Conservation (phyloP, 1,140 invertebrate species). For the Portunus trituberculatus region DNA sequence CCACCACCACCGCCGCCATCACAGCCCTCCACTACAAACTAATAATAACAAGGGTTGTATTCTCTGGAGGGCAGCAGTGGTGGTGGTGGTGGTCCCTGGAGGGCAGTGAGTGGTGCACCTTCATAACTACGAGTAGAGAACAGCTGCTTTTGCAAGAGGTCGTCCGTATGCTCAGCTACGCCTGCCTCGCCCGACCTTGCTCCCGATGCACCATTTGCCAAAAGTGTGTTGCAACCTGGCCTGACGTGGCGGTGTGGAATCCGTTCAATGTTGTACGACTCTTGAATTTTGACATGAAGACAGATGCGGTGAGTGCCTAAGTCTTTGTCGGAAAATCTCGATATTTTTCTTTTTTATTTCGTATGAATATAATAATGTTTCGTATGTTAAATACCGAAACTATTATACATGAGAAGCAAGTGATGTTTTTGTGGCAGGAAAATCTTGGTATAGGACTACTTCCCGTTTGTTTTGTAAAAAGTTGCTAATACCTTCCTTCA, state of each 20-base stretch:
- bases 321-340: no score
- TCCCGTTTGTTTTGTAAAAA: no score
- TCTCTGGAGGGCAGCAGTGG: neutral
- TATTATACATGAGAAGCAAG: no score
- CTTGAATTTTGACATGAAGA: neutral
- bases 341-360: no score
- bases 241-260: neutral
- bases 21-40: no score
- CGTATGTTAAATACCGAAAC: no score
- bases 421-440: no score
- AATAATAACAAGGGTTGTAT: no score
- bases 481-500: no score
- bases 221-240: constrained; percentile 5
- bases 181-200: constrained; percentile 4
- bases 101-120: neutral
- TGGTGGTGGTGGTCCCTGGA: neutral
- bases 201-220: constrained; percentile 18
- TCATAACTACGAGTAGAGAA: neutral
- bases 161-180: neutral
- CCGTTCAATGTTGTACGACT: neutral
- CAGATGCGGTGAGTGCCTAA: neutral
- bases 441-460: no score
- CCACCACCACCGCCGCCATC: neutral
- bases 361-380: no score
- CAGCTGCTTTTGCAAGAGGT: neutral